phyloP scores from a whole-genome alignment of 30 jellyfish, hydroid and myxozoan genomes.

The Hydractinia symbiolongicarpus region DNA sequence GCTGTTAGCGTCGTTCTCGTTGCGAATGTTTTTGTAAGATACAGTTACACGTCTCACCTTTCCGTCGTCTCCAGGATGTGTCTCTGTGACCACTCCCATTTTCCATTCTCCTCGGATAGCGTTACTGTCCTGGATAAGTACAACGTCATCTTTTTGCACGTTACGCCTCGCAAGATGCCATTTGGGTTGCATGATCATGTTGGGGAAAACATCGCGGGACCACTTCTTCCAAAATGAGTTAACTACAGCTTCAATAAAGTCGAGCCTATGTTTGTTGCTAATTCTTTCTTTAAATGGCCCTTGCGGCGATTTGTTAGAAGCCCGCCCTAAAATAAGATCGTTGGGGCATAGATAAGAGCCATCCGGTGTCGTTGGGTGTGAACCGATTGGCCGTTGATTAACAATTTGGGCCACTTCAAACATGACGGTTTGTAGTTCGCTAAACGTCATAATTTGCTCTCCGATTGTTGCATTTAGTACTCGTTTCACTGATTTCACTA shows the following conservation, averaged over 20 bases:
- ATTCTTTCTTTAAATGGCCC: constrained; percentile 66
- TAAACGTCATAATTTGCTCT: constrained; percentile 45
- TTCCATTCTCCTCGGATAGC: constrained; percentile 63
- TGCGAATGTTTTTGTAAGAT: not conserved
- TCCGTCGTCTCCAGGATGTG: constrained; percentile 54
- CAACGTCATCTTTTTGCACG: constrained; percentile 40
- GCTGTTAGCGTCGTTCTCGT: not conserved
- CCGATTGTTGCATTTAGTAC: too few relatives aligned
- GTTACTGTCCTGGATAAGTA: constrained; percentile 34
- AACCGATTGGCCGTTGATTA: constrained; percentile 60
- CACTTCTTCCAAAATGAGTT: constrained; percentile 49
- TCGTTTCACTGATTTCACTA: too few relatives aligned
- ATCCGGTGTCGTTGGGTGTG: constrained; percentile 64
- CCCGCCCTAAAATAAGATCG: constrained; percentile 61
- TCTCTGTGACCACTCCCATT: constrained; percentile 34
- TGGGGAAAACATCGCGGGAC: constrained; percentile 59
- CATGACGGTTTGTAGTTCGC: constrained; percentile 51
- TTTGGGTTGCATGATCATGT: constrained; percentile 32
- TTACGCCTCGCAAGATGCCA: constrained; percentile 50
- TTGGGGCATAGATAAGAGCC: constrained; percentile 76
- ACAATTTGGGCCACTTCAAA: constrained; percentile 44
- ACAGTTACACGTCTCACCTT: constrained; percentile 48
- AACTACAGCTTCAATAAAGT: constrained; percentile 53
- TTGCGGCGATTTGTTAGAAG: constrained; percentile 60
- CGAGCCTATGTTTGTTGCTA: constrained; percentile 45